Conservation (phyloP, 2,113 vertebrate species). For the Hemicordylus capensis region DNA sequence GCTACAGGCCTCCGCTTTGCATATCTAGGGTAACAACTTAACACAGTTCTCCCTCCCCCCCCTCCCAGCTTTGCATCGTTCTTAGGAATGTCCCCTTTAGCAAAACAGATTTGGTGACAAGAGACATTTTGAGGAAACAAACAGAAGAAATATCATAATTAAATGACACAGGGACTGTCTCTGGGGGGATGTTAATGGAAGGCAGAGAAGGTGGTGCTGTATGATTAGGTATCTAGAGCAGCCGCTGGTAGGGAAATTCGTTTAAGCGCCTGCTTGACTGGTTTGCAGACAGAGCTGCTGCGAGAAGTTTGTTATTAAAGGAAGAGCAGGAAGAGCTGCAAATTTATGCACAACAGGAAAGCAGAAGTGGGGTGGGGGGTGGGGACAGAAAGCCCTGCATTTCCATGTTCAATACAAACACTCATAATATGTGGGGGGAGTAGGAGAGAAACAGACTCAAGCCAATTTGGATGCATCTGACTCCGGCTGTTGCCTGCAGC, state of each 20-base stretch:
- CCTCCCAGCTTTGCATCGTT: neutral
- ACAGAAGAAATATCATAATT: conserved; percentile 53
- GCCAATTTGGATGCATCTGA: neutral
- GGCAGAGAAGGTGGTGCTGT: conserved; percentile 41
- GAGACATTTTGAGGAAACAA: conserved; percentile 38
- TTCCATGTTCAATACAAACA: neutral
- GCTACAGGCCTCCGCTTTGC: conserved; percentile 8
- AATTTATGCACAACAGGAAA: conserved; percentile 22
- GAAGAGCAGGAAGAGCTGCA: conserved; percentile 13
- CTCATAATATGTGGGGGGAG: neutral
- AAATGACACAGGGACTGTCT: conserved; percentile 48
- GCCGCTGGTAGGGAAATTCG: conserved; percentile 59
- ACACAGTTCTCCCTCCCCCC: neutral
- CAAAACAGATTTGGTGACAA: neutral
- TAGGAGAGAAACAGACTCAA: neutral
- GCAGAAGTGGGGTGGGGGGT: no score
- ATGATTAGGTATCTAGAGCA: conserved; percentile 52
- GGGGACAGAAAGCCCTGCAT: conserved; percentile 25
- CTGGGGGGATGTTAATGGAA: conserved; percentile 12
- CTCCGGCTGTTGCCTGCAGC: no score
- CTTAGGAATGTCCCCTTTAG: neutral
- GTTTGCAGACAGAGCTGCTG: neutral
- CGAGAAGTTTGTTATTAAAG: conserved; percentile 39
- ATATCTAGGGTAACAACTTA: neutral
- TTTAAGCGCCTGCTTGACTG: conserved; percentile 46